phyloP scores from a whole-genome alignment of 2,113 vertebrate species.

The Patagioenas fasciata region DNA sequence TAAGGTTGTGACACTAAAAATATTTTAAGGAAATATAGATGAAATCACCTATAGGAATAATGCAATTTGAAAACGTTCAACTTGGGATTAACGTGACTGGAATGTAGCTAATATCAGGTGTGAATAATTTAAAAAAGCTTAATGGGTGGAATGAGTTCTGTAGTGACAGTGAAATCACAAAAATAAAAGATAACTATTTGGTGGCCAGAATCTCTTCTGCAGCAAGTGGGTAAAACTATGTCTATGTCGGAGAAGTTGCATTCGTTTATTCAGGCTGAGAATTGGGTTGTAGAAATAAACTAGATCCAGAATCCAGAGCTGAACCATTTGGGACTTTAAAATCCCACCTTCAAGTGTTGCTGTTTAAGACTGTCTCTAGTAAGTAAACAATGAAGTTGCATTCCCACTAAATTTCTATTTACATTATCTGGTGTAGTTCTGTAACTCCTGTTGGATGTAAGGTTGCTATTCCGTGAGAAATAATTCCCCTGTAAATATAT shows the following conservation, averaged over 20 bases:
- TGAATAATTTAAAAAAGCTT: conserved; percentile 4
- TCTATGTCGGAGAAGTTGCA: not conserved
- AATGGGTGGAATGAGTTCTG: conserved; percentile 18
- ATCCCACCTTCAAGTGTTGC: not conserved
- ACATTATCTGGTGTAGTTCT: not conserved
- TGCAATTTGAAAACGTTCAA: not conserved
- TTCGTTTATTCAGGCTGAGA: not conserved
- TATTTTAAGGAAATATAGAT: conserved; percentile 49
- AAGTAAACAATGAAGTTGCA: not conserved
- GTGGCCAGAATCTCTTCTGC: not conserved
- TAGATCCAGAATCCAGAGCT: not conserved
- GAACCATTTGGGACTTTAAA: not conserved
- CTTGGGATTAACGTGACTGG: not conserved
- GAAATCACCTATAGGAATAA: not conserved
- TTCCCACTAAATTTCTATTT: not conserved
- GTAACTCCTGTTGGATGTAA: not conserved
- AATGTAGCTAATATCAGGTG: not conserved
- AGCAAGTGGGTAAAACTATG: not conserved
- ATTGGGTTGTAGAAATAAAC: not conserved
- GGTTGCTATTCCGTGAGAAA: not conserved
- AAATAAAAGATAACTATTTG: conserved; percentile 1
- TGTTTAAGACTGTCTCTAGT: not conserved
- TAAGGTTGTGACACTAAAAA: conserved; percentile 77
- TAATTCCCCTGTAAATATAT: not conserved
- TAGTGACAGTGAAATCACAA: conserved; percentile 12